Percentiles rank a stretch among this genome's conserved stretches.
Conservation (phyloP, 2,797 vertebrate species). For the Pogonophryne albipinna region DNA sequence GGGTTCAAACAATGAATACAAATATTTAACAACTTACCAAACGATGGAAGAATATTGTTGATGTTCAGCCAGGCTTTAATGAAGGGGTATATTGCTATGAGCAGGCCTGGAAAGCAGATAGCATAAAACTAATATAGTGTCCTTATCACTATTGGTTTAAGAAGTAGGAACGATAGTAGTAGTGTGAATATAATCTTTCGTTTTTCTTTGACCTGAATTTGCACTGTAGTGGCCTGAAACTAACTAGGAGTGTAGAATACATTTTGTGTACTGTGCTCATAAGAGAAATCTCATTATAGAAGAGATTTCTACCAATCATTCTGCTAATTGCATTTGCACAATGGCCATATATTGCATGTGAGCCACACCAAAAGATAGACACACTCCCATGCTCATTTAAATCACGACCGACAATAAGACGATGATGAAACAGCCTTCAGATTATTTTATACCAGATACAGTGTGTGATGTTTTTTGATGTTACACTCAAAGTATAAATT, state of each 20-base stretch:
- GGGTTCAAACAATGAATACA: not conserved
- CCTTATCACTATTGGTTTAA: not conserved
- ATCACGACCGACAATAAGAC: not conserved
- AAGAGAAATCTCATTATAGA: not conserved
- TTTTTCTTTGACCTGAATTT: not conserved
- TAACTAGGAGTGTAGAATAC: not conserved
- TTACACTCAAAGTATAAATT: conserved; percentile 37
- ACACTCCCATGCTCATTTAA: not conserved
- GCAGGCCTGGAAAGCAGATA: conserved; percentile 78
- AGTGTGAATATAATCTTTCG: not conserved
- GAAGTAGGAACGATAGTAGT: not conserved
- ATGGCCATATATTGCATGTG: not conserved
- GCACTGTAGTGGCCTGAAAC: not conserved
- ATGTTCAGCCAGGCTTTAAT: conserved; percentile 86
- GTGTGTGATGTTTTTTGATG: conserved; percentile 24
- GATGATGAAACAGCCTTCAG: conserved; percentile 36
- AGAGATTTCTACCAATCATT: not conserved
- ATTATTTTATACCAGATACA: conserved; percentile 27
- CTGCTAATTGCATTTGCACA: conserved; percentile 8
- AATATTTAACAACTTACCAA: conserved; percentile 70
- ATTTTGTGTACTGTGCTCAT: not conserved
- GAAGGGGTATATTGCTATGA: conserved; percentile 86
- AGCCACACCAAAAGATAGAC: conserved; percentile 8
- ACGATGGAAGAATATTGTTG: conserved; percentile 82
- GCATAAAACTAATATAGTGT: not conserved